A percentile compares a stretch with the other conserved stretches of the same genome.
Conservation (phyloP, 2,797 vertebrate genomes). For the Oreortyx pictus region DNA sequence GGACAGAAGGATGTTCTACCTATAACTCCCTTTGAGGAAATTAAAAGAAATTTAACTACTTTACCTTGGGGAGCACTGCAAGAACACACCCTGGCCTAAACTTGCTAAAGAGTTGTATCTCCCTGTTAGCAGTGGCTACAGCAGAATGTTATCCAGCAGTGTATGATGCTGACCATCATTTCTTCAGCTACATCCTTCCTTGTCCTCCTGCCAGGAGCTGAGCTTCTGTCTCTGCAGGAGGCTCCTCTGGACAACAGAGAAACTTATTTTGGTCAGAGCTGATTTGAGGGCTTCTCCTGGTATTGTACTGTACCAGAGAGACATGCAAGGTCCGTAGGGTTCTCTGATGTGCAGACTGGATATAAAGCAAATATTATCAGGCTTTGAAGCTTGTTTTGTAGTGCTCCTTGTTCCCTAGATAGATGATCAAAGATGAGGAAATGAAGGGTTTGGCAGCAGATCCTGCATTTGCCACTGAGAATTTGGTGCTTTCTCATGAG, state of each 20-base stretch:
- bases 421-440: fast-evolving
- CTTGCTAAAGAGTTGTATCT: constrained; percentile 4
- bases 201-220: neutral
- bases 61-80: neutral
- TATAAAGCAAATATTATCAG: neutral
- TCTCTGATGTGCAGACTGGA: neutral
- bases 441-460: neutral
- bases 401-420: neutral
- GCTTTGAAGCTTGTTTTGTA: neutral
- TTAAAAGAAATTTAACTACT: neutral
- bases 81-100: neutral
- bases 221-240: neutral
- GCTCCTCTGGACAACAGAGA: neutral
- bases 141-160: neutral
- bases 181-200: neutral
- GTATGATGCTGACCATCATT: neutral
- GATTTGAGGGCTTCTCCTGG: neutral
- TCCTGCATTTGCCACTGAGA: neutral
- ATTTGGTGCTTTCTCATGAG: neutral
- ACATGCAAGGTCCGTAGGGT: neutral
- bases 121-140: neutral
- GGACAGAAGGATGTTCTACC: neutral
- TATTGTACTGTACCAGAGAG: neutral
- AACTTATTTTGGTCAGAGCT: neutral
- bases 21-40: neutral